Percentiles rank a stretch among this genome's conserved stretches.
phyloP scores from a whole-genome alignment of 2,888 invertebrate genomes.

The Schizaphis graminum region DNA sequence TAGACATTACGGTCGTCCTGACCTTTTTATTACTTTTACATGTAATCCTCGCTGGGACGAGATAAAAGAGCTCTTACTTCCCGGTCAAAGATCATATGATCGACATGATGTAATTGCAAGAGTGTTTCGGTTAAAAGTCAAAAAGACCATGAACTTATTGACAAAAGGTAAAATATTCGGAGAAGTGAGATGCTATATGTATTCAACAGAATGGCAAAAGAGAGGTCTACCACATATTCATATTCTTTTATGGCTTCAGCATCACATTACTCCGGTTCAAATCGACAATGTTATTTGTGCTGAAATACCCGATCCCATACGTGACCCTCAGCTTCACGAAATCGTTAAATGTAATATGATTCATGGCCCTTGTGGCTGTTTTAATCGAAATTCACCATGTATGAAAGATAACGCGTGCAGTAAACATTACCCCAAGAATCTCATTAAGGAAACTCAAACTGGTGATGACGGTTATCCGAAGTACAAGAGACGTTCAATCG shows the following conservation, averaged over 20 bases:
- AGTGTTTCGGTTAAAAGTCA: constrained; percentile 67
- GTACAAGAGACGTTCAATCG: constrained; percentile 68
- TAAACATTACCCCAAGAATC: not conserved
- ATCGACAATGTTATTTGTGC: not conserved
- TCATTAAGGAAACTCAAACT: constrained; percentile 68
- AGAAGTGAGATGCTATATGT: no score
- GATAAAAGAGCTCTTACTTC: constrained; percentile 68
- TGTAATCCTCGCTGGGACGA: constrained; percentile 70
- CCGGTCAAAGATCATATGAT: constrained; percentile 67
- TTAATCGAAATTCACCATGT: not conserved
- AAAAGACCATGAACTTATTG: no score
- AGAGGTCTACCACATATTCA: not conserved
- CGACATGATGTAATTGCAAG: constrained; percentile 69
- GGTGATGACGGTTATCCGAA: constrained; percentile 70
- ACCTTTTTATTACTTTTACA: constrained; percentile 70
- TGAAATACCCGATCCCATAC: constrained; percentile 14
- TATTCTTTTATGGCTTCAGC: not conserved
- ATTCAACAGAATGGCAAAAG: constrained; percentile 70
- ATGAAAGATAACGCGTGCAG: not conserved
- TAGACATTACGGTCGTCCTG: constrained; percentile 70
- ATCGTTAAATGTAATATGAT: not conserved
- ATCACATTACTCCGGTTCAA: not conserved
- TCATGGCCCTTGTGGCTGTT: not conserved
- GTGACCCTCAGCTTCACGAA: not conserved
- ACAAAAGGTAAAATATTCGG: constrained; percentile 67